phyloP scores from a whole-genome alignment of 2,113 vertebrate genomes.

The Oceanites oceanicus region DNA sequence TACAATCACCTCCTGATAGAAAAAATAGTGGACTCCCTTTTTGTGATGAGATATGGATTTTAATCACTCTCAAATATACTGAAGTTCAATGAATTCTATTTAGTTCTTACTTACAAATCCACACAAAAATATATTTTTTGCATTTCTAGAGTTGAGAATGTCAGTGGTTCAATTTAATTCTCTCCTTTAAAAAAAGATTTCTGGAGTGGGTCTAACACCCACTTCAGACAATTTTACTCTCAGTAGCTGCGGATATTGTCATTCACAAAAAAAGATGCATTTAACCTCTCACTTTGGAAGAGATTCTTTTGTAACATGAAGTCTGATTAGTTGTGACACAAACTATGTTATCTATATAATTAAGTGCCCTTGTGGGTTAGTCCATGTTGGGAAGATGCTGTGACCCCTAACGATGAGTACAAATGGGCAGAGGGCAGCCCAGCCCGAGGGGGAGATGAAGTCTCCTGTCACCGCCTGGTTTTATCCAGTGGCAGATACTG shows the following conservation, averaged over 20 bases:
- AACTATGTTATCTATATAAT: constrained; percentile 34
- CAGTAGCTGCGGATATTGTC: not conserved
- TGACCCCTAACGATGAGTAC: constrained; percentile 13
- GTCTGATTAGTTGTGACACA: constrained; percentile 57
- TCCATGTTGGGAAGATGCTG: not conserved
- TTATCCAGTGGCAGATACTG: not conserved
- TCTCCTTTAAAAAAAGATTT: not conserved
- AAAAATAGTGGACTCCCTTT: not conserved
- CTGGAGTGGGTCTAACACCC: not conserved
- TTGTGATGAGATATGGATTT: not conserved
- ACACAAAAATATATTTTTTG: not conserved
- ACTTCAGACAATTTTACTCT: not conserved
- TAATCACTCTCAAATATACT: not conserved
- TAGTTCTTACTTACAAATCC: not conserved
- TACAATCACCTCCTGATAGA: not conserved
- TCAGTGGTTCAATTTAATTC: not conserved
- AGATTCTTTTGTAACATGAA: not conserved
- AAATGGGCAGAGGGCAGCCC: not conserved
- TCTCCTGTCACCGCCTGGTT: not conserved
- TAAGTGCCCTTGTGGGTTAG: constrained; percentile 37
- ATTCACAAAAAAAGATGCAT: not conserved
- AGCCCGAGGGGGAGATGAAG: not conserved
- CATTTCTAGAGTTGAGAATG: not conserved
- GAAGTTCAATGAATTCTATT: not conserved
- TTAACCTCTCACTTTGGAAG: constrained; percentile 16